A percentile compares a stretch with the other conserved stretches of the same genome.
Evolutionary conservation across 2,888 invertebrate species (phyloP).

Genomic region (Drosophila mayaguana): DNA sequence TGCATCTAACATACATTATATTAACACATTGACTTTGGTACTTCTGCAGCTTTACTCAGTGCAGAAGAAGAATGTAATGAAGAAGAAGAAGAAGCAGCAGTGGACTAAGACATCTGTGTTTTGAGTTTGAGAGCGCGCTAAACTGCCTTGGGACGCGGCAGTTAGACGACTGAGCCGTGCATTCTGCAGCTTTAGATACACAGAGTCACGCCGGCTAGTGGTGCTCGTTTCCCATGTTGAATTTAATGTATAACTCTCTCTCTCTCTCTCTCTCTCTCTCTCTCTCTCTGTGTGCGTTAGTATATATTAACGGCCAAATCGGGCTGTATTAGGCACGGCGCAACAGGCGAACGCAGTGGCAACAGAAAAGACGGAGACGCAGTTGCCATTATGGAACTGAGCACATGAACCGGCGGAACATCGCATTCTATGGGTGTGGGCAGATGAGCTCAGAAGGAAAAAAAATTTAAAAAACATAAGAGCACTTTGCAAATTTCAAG

Average conservation of each 20-base stretch:
- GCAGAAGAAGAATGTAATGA: neutral
- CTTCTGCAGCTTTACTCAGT: conserved; percentile 17
- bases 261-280: conserved; percentile 10
- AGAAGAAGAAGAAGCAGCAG: neutral
- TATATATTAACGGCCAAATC: conserved; percentile 29
- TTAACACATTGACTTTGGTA: conserved; percentile 13
- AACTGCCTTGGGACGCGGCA: conserved; percentile 85
- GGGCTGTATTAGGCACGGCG: conserved; percentile 44
- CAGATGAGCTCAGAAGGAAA: conserved; percentile 44
- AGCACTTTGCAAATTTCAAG: conserved; percentile 37
- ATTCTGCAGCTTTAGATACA: conserved; percentile 73
- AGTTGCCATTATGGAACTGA: conserved; percentile 19
- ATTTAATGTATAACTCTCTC: conserved; percentile 30
- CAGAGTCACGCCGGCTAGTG: conserved; percentile 64
- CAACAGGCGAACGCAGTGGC: conserved; percentile 64
- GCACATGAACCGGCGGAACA: conserved; percentile 22
- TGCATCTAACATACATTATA: conserved; percentile 10
- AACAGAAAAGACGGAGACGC: conserved; percentile 30
- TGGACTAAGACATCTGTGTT: conserved; percentile 8
- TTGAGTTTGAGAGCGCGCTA: conserved; percentile 68
- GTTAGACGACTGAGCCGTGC: conserved; percentile 84
- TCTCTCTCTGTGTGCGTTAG: conserved; percentile 14
- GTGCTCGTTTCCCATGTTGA: conserved; percentile 46
- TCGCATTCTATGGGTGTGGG: conserved; percentile 6
- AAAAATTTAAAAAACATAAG: conserved; percentile 41